phyloP scores from a whole-genome alignment of 2,797 vertebrate species.

The Melanotaenia maccullochi region DNA sequence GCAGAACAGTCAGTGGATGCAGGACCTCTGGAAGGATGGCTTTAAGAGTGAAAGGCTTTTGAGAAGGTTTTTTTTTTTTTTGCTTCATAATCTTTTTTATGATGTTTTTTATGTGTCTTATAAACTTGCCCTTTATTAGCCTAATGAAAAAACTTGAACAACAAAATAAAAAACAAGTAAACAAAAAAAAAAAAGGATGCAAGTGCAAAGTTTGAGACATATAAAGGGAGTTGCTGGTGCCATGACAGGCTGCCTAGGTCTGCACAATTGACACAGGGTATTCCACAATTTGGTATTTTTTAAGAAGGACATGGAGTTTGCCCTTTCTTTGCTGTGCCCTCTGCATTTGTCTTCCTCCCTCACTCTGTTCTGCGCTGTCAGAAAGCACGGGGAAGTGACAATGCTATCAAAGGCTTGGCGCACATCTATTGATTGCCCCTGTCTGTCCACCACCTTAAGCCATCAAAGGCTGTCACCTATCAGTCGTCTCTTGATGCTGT shows the following conservation, averaged over 20 bases:
- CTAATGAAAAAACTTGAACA: slow-evolving; percentile 45
- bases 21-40: neutral
- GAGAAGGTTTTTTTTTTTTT: neutral
- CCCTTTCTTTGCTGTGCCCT: slow-evolving; percentile 35
- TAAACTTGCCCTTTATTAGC: slow-evolving; percentile 24
- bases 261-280: slow-evolving; percentile 44
- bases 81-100: neutral
- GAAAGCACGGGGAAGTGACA: slow-evolving; percentile 66
- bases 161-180: slow-evolving; percentile 1
- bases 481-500: slow-evolving; percentile 58
- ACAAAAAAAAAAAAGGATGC: slow-evolving; percentile 35
- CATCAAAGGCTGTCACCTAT: slow-evolving; percentile 76
- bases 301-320: slow-evolving; percentile 44
- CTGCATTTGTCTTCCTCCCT: slow-evolving; percentile 50
- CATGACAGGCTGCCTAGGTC: slow-evolving; percentile 47
- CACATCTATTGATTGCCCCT: slow-evolving; percentile 74
- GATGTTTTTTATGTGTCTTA: slow-evolving; percentile 6
- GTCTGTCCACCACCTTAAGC: slow-evolving; percentile 73
- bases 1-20: neutral
- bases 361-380: slow-evolving; percentile 62
- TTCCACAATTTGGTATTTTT: slow-evolving; percentile 53
- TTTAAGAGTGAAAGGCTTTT: neutral
- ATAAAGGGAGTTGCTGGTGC: slow-evolving; percentile 20
- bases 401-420: slow-evolving; percentile 69
- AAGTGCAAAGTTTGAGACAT: slow-evolving; percentile 7